Evolutionary conservation across 2,113 vertebrate genomes (phyloP).

Genomic region (Apodemus sylvaticus): DNA sequence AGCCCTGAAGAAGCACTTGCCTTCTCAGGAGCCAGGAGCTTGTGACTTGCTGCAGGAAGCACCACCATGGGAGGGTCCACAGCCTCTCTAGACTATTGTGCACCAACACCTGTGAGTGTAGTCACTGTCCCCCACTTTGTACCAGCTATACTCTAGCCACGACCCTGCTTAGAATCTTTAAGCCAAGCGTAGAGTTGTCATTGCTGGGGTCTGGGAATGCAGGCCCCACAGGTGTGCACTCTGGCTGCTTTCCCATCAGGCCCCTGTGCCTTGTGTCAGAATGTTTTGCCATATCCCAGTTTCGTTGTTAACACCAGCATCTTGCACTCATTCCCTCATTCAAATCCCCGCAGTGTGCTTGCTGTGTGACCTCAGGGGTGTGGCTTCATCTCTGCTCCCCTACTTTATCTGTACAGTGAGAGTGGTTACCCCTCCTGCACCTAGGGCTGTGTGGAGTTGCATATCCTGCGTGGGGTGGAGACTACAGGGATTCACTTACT

Average conservation of each 20-base stretch:
- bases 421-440: neutral
- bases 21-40: neutral
- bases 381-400: too few species aligned
- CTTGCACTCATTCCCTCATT: neutral
- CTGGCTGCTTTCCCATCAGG: neutral
- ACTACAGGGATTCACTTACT: neutral
- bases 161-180: neutral
- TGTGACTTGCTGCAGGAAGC: too few species aligned
- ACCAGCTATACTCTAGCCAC: neutral
- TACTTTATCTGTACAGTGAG: too few species aligned
- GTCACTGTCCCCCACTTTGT: too few species aligned
- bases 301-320: too few species aligned
- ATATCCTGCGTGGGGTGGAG: neutral
- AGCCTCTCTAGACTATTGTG: neutral
- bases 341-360: neutral
- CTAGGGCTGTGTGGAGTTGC: too few species aligned
- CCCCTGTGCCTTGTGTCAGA: neutral
- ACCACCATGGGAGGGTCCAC: neutral
- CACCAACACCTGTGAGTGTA: neutral
- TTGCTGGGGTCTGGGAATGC: too few species aligned
- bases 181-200: neutral
- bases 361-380: fast-evolving
- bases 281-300: neutral
- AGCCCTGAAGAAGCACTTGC: neutral
- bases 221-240: too few species aligned